Conservation (phyloP, 1,140 invertebrate genomes). For the Drosophila ananassae region DNA sequence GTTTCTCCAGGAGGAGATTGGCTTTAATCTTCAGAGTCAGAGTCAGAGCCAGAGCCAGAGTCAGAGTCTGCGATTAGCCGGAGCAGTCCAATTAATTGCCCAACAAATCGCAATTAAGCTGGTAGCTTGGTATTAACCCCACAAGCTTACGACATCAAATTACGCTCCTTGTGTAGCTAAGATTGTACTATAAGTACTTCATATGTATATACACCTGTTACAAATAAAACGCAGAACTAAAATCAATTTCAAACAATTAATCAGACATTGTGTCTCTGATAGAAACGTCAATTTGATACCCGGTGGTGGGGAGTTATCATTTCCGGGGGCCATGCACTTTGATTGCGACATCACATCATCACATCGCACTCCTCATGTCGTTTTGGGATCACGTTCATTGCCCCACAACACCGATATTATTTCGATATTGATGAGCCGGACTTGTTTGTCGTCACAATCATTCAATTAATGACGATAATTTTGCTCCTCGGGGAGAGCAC, state of each 20-base stretch:
- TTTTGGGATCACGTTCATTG: constrained; percentile 12
- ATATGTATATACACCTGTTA: not conserved
- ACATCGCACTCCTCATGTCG: not conserved
- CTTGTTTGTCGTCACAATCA: constrained; percentile 1
- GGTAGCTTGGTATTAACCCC: constrained; percentile 45
- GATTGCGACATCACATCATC: not conserved
- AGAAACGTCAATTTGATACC: constrained; percentile 9
- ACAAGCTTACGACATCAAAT: constrained; percentile 32
- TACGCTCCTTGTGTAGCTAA: not conserved
- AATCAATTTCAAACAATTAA: not conserved
- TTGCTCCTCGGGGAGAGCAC: not conserved
- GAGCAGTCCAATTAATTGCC: constrained; percentile 36
- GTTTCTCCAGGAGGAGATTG: not conserved
- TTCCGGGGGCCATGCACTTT: constrained; percentile 3
- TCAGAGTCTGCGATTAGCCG: constrained; percentile 8
- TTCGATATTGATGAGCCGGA: not conserved
- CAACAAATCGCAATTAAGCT: constrained; percentile 50
- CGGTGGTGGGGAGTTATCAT: not conserved
- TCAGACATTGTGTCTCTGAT: constrained; percentile 13
- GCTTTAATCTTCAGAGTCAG: constrained; percentile 23
- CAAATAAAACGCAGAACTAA: not conserved
- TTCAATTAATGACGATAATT: constrained; percentile 7
- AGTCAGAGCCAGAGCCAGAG: not conserved
- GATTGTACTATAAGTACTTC: too few relatives aligned
- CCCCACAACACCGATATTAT: not conserved